Base-by-base conservation (phyloP, 1,140 invertebrate genomes). In the Lerema accius region DNA sequence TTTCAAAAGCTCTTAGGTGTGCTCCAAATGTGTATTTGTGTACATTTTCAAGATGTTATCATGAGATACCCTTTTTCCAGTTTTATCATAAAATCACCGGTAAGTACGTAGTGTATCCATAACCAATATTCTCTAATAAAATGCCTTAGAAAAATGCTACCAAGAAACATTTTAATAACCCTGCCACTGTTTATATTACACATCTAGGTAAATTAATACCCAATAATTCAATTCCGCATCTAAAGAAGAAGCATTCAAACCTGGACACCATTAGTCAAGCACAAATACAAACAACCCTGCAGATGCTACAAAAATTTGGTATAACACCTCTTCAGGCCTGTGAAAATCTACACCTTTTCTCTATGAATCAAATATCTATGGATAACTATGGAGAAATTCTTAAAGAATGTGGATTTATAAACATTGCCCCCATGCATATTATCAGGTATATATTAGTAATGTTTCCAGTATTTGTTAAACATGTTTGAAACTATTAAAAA, bases 301-400 rank as follows among this genome's bases (percentile, higher is more conserved):
- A 79, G 43, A 77, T 85, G 56, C 61, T 91, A 39, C 62, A 69
- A 13, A 86, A 86, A 48, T 89, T 88, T 68, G 69, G 66, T 6
- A 85, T 92, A 16, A 84, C 72, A 10, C 67, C 86, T 0, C 65
- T 86, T 19, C 89, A 92, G 19, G 92, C 92, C 4, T 79, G 91
- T 14, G 15, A 79, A 7, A 80, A 92, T 56, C 91, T 91, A n/a
- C 91, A 92, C 80, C 74, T 93, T 4, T 90, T 93, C 35, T 87
- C 86, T 39, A 91, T 92, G 75, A 92, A 92, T 64, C 81, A 85
- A 4, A 82, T 91, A 50, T 92, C 91, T 23, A 76, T 93, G 59
- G 86, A 91, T 10, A 93, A 93, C 75, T 91, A 92, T 67, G 89
- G 89, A 48, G 89, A 86, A 69, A 92, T 93, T 35, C 72, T 93